A percentile compares a stretch with the other conserved stretches of the same genome.
Conservation (phyloP, 2,888 invertebrate species). For the Exocentrus adspersus region DNA sequence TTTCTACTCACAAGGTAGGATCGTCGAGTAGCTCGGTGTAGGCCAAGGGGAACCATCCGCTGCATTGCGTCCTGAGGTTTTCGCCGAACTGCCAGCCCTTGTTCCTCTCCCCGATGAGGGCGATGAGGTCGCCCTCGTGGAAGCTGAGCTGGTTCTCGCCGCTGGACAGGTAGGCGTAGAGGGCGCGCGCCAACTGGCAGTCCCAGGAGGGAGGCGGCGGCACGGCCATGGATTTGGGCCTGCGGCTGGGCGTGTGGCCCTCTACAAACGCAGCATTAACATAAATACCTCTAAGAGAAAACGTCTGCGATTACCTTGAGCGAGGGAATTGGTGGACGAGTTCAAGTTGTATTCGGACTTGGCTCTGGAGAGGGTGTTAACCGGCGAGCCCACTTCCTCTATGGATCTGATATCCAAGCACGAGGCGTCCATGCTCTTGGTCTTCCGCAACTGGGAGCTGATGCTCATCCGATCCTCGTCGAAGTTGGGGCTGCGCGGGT, state of each 20-base stretch:
- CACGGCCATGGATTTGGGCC: slow-evolving; percentile 75
- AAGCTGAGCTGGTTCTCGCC: slow-evolving; percentile 93
- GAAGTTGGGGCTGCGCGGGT: slow-evolving; percentile 67
- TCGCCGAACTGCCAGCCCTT: slow-evolving; percentile 99
- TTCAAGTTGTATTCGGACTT: slow-evolving; percentile 90
- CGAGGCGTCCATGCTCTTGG: slow-evolving; percentile 89
- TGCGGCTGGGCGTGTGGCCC: slow-evolving; percentile 61
- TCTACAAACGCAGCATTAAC: no score
- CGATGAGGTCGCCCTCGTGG: slow-evolving; percentile 89
- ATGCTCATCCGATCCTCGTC: slow-evolving; percentile 82
- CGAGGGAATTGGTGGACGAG: slow-evolving; percentile 75
- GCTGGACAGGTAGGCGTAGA: slow-evolving; percentile 89
- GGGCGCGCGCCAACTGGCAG: slow-evolving; percentile 81
- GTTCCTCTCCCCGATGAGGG: slow-evolving; percentile 87
- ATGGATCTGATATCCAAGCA: slow-evolving; percentile 84
- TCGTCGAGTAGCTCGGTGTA: slow-evolving; percentile 86
- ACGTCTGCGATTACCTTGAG: no score
- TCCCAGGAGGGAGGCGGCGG: slow-evolving; percentile 70
- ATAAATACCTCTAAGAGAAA: no score
- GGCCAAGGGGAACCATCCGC: slow-evolving; percentile 96
- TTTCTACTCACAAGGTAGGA: slow-evolving; percentile 70
- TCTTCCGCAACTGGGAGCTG: slow-evolving; percentile 83
- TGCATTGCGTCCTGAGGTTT: slow-evolving; percentile 88
- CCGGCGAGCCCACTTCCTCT: slow-evolving; percentile 71
- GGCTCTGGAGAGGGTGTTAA: slow-evolving; percentile 78